Evolutionary conservation across 2,113 vertebrate species (phyloP).

Genomic region (Strigops habroptila): DNA sequence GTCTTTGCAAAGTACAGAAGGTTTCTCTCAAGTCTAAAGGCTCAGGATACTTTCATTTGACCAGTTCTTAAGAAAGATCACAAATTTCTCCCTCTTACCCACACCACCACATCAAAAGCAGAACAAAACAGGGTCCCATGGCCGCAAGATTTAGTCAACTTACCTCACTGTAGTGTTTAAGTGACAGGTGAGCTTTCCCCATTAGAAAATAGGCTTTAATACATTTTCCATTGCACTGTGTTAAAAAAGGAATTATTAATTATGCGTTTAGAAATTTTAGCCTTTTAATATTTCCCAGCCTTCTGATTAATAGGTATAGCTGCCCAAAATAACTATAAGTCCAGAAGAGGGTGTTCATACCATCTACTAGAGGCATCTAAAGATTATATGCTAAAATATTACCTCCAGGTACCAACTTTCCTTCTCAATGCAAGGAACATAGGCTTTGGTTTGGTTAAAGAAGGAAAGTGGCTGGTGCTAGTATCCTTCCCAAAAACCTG

Average conservation of each 20-base stretch:
- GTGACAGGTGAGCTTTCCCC: slow-evolving; percentile 83
- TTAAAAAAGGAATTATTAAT: neutral
- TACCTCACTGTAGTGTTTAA: slow-evolving; percentile 81
- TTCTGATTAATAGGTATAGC: neutral
- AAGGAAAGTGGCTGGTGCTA: neutral
- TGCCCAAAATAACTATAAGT: neutral
- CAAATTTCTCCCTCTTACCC: neutral
- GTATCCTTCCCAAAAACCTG: neutral
- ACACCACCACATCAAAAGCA: neutral
- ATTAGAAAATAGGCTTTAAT: slow-evolving; percentile 88
- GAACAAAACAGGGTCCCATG: fast-evolving
- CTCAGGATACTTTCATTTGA: neutral
- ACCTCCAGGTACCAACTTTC: neutral
- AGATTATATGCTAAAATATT: neutral
- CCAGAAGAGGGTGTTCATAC: neutral
- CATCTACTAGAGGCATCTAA: neutral
- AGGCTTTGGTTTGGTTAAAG: neutral
- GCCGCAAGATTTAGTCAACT: neutral
- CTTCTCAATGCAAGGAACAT: neutral
- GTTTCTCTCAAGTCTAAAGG: neutral
- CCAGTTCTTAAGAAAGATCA: neutral
- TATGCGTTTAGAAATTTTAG: neutral
- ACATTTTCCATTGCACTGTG: slow-evolving; percentile 85
- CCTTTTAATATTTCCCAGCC: neutral
- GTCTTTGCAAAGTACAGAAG: neutral